Percentiles rank a stretch among this genome's conserved stretches.
phyloP scores from a whole-genome alignment of 2,113 vertebrate species.

The Seriola rivoliana region DNA sequence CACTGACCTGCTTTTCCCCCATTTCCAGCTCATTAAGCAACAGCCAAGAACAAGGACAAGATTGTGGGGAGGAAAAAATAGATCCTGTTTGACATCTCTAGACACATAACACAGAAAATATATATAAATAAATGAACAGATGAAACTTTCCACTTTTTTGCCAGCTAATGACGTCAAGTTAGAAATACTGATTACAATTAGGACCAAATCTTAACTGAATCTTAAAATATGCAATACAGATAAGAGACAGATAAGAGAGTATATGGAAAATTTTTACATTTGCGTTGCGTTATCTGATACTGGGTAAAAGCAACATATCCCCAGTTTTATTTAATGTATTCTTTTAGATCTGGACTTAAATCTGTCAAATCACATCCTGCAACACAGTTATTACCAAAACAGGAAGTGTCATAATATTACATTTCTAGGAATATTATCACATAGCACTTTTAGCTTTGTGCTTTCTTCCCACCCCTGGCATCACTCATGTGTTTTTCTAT shows the following conservation, averaged over 20 bases:
- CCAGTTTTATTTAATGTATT: not conserved
- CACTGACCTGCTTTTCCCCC: not conserved
- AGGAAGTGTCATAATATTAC: not conserved
- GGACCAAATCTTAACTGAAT: constrained; percentile 1
- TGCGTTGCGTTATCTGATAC: not conserved
- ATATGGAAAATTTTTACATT: not conserved
- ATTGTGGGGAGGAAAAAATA: not conserved
- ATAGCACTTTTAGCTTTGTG: not conserved
- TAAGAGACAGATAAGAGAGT: not conserved
- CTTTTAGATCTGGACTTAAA: not conserved
- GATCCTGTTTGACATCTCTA: constrained; percentile 20
- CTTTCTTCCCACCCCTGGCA: not conserved
- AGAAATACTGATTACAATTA: constrained; percentile 22
- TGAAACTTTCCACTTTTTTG: constrained; percentile 19
- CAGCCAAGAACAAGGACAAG: constrained; percentile 3
- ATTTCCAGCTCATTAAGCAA: not conserved
- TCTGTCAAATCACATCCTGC: not conserved
- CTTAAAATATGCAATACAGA: not conserved
- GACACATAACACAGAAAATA: constrained; percentile 6
- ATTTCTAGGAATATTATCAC: not conserved
- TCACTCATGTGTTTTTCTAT: not conserved
- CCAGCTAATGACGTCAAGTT: not conserved
- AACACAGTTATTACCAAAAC: not conserved
- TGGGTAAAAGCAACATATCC: not conserved
- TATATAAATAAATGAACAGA: constrained; percentile 12